These are phyloP conservation scores for Ophioderma brevispina DNA, from an alignment of 35 echinoderm and acorn worm genomes.

Conservation along the genomic window DNA sequence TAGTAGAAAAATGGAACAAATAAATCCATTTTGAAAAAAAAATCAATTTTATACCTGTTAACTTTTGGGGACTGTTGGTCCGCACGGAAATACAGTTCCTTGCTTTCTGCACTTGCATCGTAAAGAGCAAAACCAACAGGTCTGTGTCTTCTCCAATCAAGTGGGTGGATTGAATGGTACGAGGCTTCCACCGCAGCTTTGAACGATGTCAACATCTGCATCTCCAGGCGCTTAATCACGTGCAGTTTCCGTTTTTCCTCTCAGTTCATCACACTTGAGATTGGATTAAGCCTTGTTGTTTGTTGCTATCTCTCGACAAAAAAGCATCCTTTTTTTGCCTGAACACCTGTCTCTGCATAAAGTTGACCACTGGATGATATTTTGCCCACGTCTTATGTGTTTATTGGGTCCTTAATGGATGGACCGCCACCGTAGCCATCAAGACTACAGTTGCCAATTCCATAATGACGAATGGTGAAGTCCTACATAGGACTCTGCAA, in stretches of 20 bases:
- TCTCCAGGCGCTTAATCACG: constrained; percentile 22
- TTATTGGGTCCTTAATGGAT: constrained; percentile 59
- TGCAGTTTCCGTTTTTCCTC: not conserved
- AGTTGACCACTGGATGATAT: constrained; percentile 51
- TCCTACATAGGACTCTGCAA: constrained; percentile 27
- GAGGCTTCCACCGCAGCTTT: constrained; percentile 38
- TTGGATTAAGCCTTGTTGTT: constrained; percentile 51
- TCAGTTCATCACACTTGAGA: constrained; percentile 21
- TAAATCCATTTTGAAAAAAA: no score
- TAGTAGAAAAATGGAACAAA: no score
- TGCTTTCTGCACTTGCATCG: constrained; percentile 15
- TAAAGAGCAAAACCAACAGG: constrained; percentile 43
- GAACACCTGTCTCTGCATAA: constrained; percentile 25
- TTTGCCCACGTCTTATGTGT: constrained; percentile 37
- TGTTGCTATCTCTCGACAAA: constrained; percentile 57
- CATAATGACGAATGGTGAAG: constrained; percentile 27
- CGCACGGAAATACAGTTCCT: constrained; percentile 26
- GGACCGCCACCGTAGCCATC: constrained; percentile 50
- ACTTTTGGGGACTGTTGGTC: no score
- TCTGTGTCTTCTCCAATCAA: constrained; percentile 74
- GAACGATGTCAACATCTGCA: constrained; percentile 50
- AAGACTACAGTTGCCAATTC: constrained; percentile 43
- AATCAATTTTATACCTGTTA: no score
- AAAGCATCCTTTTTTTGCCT: constrained; percentile 49
- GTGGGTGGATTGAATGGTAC: not conserved